phyloP scores from a whole-genome alignment of 1,140 invertebrate species.

The Megalonaias nervosa region DNA sequence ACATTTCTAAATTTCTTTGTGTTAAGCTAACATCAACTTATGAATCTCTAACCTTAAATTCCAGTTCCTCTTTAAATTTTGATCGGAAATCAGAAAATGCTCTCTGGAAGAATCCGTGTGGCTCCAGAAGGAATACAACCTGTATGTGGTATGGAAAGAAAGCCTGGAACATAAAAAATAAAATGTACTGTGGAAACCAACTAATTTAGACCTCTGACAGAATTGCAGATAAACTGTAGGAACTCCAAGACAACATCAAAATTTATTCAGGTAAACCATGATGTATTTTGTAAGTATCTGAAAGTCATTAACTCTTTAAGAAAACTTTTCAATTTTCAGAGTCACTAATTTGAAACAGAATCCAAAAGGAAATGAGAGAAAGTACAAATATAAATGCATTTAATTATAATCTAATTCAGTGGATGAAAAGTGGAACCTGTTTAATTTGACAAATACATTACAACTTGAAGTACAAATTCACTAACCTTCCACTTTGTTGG shows the following conservation, averaged over 20 bases:
- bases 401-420: too few relatives aligned
- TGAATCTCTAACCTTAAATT: constrained; percentile 82
- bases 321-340: too few relatives aligned
- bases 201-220: too few relatives aligned
- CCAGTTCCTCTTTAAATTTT: constrained; percentile 94
- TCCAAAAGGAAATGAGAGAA: too few relatives aligned
- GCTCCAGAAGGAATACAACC: constrained; percentile 92
- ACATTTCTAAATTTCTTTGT: neutral
- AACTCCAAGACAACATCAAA: neutral
- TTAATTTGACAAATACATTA: too few relatives aligned
- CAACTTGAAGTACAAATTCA: too few relatives aligned
- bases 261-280: neutral
- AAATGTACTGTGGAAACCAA: too few relatives aligned
- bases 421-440: too few relatives aligned
- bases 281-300: neutral
- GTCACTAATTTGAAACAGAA: too few relatives aligned
- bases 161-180: constrained; percentile 77
- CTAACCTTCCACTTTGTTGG: too few relatives aligned
- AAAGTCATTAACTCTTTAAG: neutral
- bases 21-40: neutral
- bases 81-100: constrained; percentile 96
- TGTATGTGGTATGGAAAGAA: constrained; percentile 96
- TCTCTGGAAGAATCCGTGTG: constrained; percentile 94
- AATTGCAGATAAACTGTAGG: neutral
- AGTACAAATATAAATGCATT: too few relatives aligned